A percentile compares a stretch with the other conserved stretches of the same genome.
These are phyloP conservation scores for Drosophila longiperda DNA, from an alignment of 2,888 invertebrate genomes.

Conservation along the genomic window DNA sequence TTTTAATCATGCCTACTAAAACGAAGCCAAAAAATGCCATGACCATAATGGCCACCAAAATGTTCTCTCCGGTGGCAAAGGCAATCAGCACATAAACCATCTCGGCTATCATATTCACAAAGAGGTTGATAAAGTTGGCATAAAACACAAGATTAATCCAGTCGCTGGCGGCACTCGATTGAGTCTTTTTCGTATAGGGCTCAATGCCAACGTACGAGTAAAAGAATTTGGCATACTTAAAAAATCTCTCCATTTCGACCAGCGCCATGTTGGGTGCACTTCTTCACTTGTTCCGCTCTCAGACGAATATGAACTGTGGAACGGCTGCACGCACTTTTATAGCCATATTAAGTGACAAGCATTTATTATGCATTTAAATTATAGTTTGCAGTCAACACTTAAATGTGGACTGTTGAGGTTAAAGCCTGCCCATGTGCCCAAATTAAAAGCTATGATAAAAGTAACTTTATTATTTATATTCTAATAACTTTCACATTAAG, in stretches of 20 bases:
- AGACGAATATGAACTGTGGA: background rate
- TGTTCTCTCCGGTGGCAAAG: constrained; percentile 53
- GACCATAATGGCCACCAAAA: constrained; percentile 74
- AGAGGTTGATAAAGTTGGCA: constrained; percentile 62
- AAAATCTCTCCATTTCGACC: constrained; percentile 63
- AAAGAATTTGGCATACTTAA: constrained; percentile 75
- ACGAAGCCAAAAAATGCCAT: constrained; percentile 81
- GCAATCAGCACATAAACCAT: constrained; percentile 66
- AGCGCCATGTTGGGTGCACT: constrained; percentile 29
- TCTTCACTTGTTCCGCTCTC: background rate
- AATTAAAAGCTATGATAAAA: constrained; percentile 18
- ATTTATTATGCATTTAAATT: constrained; percentile 53
- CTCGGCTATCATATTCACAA: constrained; percentile 52
- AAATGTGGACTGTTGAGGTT: constrained; percentile 6
- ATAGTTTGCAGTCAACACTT: constrained; percentile 25
- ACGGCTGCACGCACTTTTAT: constrained; percentile 37
- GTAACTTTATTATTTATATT: background rate
- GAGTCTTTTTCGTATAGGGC: constrained; percentile 45
- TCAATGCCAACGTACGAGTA: constrained; percentile 69
- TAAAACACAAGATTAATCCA: constrained; percentile 55
- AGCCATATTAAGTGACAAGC: background rate
- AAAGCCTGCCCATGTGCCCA: constrained; percentile 12
- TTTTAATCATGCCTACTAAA: constrained; percentile 73
- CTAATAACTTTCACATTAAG: background rate
- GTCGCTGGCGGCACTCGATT: background rate